A percentile compares a stretch with the other conserved stretches of the same genome.
Conservation (phyloP, 2,113 vertebrate genomes). For the Alethe castanea region DNA sequence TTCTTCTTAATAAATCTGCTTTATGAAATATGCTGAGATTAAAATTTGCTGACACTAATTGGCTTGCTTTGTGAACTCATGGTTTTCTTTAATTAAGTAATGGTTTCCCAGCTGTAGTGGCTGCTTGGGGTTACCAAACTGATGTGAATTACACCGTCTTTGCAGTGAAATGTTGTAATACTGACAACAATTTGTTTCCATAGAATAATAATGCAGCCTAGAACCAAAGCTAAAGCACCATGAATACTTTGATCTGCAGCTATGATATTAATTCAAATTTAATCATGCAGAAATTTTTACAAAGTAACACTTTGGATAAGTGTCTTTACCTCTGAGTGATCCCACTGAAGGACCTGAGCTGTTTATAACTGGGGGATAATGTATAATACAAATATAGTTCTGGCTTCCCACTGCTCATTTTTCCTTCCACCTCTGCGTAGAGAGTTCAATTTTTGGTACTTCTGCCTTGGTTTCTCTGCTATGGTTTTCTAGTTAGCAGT, state of each 20-base stretch:
- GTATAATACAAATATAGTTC: not conserved
- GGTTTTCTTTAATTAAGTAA: not conserved
- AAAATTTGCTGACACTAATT: not conserved
- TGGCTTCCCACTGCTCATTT: not conserved
- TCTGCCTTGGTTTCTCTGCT: not conserved
- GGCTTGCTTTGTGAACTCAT: not conserved
- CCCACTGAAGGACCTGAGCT: not conserved
- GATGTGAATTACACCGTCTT: not conserved
- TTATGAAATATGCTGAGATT: not conserved
- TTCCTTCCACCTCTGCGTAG: not conserved
- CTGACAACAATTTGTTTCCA: not conserved
- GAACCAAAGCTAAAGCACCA: not conserved
- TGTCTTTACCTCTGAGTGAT: not conserved
- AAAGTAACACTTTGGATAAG: not conserved
- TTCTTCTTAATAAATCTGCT: not conserved
- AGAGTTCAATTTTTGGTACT: not conserved
- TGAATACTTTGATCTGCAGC: not conserved
- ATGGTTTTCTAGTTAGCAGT: not conserved
- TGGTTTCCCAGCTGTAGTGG: not conserved
- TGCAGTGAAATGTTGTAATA: not conserved
- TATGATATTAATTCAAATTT: not conserved
- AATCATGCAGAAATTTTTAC: not conserved
- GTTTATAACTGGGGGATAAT: not conserved
- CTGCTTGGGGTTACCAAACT: not conserved
- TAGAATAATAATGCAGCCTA: not conserved